phyloP scores from a whole-genome alignment of 2,888 invertebrate genomes.

The Molorchus minor region DNA sequence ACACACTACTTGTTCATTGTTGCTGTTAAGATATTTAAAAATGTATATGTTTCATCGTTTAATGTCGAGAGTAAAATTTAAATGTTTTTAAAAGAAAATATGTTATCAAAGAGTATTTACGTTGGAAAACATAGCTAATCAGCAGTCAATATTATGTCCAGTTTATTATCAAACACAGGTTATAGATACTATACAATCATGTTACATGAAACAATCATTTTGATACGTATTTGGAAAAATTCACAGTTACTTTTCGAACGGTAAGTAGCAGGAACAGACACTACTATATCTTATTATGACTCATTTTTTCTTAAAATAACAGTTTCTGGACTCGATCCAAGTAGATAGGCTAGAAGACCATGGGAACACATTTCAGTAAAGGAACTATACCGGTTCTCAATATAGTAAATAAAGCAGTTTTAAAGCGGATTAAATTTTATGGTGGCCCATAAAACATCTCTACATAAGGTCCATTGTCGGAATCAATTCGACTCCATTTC shows the following conservation, averaged over 20 bases:
- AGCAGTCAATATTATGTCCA: constrained; percentile 34
- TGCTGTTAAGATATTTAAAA: constrained; percentile 34
- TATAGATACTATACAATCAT: constrained; percentile 40
- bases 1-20: constrained; percentile 37
- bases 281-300: too few relatives aligned
- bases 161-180: constrained; percentile 34
- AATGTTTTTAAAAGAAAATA: constrained; percentile 17
- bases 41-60: constrained; percentile 28
- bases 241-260: constrained; percentile 32
- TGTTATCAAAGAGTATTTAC: constrained; percentile 13
- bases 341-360: too few relatives aligned
- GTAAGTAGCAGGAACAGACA: neutral
- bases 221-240: constrained; percentile 15
- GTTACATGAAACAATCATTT: constrained; percentile 40
- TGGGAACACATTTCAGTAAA: too few relatives aligned
- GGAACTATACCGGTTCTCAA: too few relatives aligned
- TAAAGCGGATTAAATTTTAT: too few relatives aligned
- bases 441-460: too few relatives aligned
- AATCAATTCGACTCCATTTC: too few relatives aligned
- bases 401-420: too few relatives aligned
- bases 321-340: too few relatives aligned
- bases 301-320: too few relatives aligned
- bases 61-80: constrained; percentile 15
- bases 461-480: too few relatives aligned
- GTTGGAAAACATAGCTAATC: constrained; percentile 13